phyloP scores from a whole-genome alignment of 2,113 vertebrate genomes.

The Colossoma macropomum region DNA sequence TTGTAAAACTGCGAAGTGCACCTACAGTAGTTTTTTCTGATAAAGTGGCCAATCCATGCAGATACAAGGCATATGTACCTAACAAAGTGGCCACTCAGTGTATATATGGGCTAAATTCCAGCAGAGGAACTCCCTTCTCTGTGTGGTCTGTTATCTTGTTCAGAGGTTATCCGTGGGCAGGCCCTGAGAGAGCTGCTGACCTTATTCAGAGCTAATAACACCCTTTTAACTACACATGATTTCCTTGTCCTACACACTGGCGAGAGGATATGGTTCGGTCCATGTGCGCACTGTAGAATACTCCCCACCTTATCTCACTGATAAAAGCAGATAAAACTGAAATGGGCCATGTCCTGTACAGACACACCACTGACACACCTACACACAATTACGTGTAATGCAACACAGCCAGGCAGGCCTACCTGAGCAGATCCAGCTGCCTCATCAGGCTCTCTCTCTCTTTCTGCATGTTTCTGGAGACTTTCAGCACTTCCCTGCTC shows the following conservation, averaged over 20 bases:
- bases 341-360: not conserved
- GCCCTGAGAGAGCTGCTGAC: not conserved
- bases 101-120: not conserved
- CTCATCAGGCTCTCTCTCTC: constrained; percentile 91
- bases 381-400: not conserved
- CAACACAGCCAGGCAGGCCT: not conserved
- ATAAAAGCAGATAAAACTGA: constrained; percentile 37
- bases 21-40: too few relatives aligned
- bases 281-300: not conserved
- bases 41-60: too few relatives aligned
- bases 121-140: not conserved
- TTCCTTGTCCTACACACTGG: not conserved
- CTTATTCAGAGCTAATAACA: not conserved
- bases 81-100: not conserved
- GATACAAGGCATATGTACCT: not conserved
- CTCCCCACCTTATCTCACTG: not conserved
- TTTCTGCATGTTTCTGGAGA: constrained; percentile 95
- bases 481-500: constrained; percentile 84
- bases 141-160: not conserved
- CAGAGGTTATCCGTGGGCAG: not conserved
- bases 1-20: too few relatives aligned
- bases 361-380: not conserved
- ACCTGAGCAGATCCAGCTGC: constrained; percentile 94
- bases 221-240: not conserved
- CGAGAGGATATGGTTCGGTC: not conserved